Percentiles rank a stretch among this genome's conserved stretches.
phyloP scores from a whole-genome alignment of 2,888 invertebrate genomes.

The Chironomus riparius region DNA sequence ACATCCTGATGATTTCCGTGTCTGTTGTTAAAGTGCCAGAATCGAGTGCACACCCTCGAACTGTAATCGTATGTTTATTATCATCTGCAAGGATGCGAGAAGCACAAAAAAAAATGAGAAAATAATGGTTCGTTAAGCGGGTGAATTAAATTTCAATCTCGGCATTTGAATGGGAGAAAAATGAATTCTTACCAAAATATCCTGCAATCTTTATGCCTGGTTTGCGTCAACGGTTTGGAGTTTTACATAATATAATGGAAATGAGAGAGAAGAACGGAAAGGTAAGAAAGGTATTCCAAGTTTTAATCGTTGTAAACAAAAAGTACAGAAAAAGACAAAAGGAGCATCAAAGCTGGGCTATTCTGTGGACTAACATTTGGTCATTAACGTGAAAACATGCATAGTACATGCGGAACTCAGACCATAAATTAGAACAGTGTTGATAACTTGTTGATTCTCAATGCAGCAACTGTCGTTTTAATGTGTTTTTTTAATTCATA shows the following conservation, averaged over 20 bases:
- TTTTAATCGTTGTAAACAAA: too few species aligned
- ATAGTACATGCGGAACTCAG: too few species aligned
- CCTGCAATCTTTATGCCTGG: conserved; percentile 83
- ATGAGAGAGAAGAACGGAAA: not conserved
- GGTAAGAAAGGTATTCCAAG: too few species aligned
- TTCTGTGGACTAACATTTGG: too few species aligned
- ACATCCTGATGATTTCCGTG: conserved; percentile 92
- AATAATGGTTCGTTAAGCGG: conserved; percentile 3
- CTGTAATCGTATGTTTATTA: conserved; percentile 68
- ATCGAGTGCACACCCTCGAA: conserved; percentile 91
- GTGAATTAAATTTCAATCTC: not conserved
- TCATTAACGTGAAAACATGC: too few species aligned
- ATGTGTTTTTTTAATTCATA: too few species aligned
- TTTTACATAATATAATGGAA: not conserved
- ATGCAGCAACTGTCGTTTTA: too few species aligned
- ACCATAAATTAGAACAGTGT: too few species aligned
- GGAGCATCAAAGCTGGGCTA: too few species aligned
- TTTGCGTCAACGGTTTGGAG: not conserved
- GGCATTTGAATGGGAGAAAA: not conserved
- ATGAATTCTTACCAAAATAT: conserved; percentile 59
- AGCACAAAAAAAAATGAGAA: not conserved
- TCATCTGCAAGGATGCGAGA: conserved; percentile 50
- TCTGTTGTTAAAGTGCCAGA: conserved; percentile 92
- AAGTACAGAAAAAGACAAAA: too few species aligned
- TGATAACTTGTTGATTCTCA: too few species aligned